Percentiles rank a stretch among this genome's conserved stretches.
phyloP scores from a whole-genome alignment of 2,113 vertebrate species.

The Prunella fulvescens region DNA sequence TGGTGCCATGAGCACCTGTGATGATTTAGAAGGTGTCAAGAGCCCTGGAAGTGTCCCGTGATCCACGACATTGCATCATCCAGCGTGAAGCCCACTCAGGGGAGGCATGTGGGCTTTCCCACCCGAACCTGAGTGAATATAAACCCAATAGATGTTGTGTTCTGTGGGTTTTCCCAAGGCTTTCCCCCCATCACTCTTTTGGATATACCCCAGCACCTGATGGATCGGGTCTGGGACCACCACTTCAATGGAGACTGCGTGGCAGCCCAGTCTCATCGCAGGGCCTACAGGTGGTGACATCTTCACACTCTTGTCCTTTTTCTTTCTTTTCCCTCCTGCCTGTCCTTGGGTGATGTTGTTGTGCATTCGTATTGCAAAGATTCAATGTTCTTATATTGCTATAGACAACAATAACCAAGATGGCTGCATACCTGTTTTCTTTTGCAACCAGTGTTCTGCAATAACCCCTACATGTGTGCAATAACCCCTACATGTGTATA shows the following conservation, averaged over 20 bases:
- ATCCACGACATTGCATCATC: neutral
- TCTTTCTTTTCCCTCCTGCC: neutral
- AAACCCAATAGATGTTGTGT: neutral
- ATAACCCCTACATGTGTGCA: neutral
- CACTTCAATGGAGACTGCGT: fast-evolving
- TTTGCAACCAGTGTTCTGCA: neutral
- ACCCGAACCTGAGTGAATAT: neutral
- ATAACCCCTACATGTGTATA: neutral
- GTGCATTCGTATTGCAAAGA: neutral
- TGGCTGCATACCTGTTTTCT: neutral
- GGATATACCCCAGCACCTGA: neutral
- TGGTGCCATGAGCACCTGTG: neutral
- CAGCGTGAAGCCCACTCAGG: neutral
- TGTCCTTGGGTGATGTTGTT: neutral
- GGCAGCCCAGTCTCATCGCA: neutral
- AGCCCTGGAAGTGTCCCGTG: fast-evolving
- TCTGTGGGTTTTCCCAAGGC: neutral
- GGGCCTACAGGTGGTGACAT: neutral
- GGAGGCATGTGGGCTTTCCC: neutral
- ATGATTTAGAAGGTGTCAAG: neutral
- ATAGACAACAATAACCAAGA: neutral
- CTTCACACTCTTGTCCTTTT: neutral
- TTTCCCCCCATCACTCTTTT: neutral
- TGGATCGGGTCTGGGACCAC: neutral
- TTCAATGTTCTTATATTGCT: neutral